These are phyloP conservation scores for Cataglyphis albicans DNA, from an alignment of 2,888 invertebrate genomes.

Conservation along the genomic window DNA sequence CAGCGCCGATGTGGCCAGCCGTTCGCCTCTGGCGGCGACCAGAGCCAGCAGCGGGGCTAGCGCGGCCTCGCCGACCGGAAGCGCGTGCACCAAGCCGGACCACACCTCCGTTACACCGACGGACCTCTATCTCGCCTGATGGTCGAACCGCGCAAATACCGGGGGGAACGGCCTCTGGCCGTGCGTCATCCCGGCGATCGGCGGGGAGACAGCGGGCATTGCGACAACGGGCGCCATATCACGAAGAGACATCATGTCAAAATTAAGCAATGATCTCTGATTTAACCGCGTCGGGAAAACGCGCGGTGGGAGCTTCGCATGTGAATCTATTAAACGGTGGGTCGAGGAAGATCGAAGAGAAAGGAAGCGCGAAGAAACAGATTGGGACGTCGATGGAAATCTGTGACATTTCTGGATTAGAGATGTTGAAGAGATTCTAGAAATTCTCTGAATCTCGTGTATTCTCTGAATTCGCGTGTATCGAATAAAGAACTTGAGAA, in stretches of 20 bases:
- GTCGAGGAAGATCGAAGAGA: background rate
- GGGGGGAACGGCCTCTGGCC: conserved; percentile 60
- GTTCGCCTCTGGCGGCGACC: conserved; percentile 91
- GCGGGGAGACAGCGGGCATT: conserved; percentile 28
- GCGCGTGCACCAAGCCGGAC: conserved; percentile 90
- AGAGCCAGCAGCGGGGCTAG: conserved; percentile 90
- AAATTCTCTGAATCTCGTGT: background rate
- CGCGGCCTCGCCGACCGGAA: conserved; percentile 91
- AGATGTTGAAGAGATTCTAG: conserved; percentile 17
- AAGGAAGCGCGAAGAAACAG: background rate
- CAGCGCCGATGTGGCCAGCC: conserved; percentile 88
- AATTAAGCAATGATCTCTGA: conserved; percentile 83
- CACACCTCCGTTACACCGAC: conserved; percentile 82
- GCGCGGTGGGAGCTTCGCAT: background rate
- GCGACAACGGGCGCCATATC: conserved; percentile 83
- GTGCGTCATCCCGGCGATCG: conserved; percentile 39
- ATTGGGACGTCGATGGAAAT: background rate
- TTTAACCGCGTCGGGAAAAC: conserved; percentile 52
- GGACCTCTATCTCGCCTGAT: conserved; percentile 84
- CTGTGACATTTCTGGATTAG: background rate
- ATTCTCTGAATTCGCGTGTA: background rate
- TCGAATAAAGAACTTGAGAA: background rate
- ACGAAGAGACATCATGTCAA: conserved; percentile 76
- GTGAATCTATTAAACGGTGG: background rate
- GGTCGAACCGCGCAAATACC: conserved; percentile 57